A percentile compares a stretch with the other conserved stretches of the same genome.
Evolutionary conservation across 1,140 invertebrate species (phyloP).

Genomic region (Drosophila kurseongensis): DNA sequence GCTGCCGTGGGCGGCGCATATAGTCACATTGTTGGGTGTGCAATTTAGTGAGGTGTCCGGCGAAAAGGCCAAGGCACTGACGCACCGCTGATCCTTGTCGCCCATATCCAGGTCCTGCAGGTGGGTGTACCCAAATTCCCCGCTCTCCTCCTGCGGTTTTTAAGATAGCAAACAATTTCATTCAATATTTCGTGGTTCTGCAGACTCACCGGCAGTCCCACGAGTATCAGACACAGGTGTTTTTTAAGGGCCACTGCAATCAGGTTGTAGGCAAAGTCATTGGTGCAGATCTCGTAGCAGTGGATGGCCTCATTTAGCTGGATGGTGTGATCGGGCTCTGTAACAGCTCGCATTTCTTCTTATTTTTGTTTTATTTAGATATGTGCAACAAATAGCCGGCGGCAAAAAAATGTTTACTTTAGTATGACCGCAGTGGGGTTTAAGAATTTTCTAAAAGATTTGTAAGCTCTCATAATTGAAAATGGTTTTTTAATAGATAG

Average conservation of each 20-base stretch:
- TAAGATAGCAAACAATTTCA: background rate
- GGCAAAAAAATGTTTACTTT: constrained; percentile 17
- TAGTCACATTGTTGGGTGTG: constrained; percentile 87
- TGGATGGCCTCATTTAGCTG: constrained; percentile 53
- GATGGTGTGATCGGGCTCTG: constrained; percentile 54
- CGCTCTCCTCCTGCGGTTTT: constrained; percentile 65
- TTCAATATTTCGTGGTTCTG: background rate
- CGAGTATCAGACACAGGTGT: constrained; percentile 57
- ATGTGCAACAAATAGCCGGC: constrained; percentile 30
- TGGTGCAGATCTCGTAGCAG: constrained; percentile 69
- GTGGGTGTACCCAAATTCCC: constrained; percentile 68
- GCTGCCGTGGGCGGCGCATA: constrained; percentile 86
- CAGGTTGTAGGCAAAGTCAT: constrained; percentile 76
- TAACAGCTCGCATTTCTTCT: constrained; percentile 36
- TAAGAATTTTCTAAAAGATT: background rate
- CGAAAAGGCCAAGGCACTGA: constrained; percentile 86
- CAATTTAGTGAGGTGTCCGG: constrained; percentile 87
- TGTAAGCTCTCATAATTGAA: background rate
- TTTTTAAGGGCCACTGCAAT: constrained; percentile 62
- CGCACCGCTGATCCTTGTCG: constrained; percentile 69
- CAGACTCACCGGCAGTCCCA: constrained; percentile 70
- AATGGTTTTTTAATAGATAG: no score
- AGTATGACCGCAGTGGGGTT: constrained; percentile 7
- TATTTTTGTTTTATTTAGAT: background rate
- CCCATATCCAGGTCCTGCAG: constrained; percentile 85